Evolutionary conservation across 2,888 invertebrate genomes (phyloP), one percentile per base, ranked within the genome.

Genomic region (Neuroscelio doddi): DNA sequence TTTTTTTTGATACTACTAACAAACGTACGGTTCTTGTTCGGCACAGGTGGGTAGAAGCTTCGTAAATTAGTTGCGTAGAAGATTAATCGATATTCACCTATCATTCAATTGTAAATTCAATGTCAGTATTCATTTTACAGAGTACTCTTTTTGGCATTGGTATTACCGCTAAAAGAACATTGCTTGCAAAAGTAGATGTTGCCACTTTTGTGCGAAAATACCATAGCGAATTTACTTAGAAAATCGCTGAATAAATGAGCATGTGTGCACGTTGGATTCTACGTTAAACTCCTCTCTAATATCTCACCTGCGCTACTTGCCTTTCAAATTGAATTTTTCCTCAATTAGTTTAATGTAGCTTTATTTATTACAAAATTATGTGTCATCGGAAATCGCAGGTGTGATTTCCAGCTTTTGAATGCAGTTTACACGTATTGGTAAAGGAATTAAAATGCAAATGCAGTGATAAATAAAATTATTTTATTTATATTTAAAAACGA

Each of bases 1-100:
- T 66, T 75, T 75, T 66, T 67, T 70, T 75, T 75, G 47, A 62
- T 79, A 80, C 80, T 41, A 41, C 41, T 80, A 82, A 81, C 80
- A 77, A 64, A 53, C 17, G 50, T 56, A 58, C 46, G 76, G 73
- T 75, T 79, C 74, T 63, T 77, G 75, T 80, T 75, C 65, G 74
- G 74, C 74, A 75, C 77, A 80, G 79, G 74, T 79, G 79, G 77
- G 77, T 79, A 70, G 59, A 69, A 16, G 12, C 17, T 21, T 39
- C 39, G 36, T 38, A 12, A 12, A 38, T 38, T 15, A 21, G 21
- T 21, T 5, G 21, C 21, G 21, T 21, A 21, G 3, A 21, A 5
- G n/a, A n/a, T n/a, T n/a, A n/a, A n/a, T 30, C 30, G 9, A 12
- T 9, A 30, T 3, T 30, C 16, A 21, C 16, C 21, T 17, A 39